Conservation (phyloP, 2,113 vertebrate genomes). For the Mobula hypostoma region DNA sequence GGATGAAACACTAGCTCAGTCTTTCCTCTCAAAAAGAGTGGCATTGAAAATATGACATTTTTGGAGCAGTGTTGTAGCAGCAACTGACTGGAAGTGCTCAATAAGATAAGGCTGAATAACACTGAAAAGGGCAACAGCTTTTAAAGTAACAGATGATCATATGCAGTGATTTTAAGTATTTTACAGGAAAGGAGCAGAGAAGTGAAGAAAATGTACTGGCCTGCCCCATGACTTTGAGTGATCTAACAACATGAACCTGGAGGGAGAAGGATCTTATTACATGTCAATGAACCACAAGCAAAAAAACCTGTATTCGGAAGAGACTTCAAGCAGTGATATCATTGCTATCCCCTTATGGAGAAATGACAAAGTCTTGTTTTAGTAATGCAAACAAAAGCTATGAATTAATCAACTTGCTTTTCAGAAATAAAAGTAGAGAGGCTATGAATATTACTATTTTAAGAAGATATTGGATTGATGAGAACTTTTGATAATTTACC, state of each 20-base stretch:
- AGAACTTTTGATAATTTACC: conserved; percentile 19
- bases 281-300: background rate
- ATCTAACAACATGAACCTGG: background rate
- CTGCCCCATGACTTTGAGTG: background rate
- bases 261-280: background rate
- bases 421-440: background rate
- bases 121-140: background rate
- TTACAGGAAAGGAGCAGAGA: background rate
- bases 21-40: background rate
- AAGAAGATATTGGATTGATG: background rate
- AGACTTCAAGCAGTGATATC: conserved; percentile 1
- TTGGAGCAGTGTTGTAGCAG: background rate
- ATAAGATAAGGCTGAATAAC: background rate
- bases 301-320: background rate
- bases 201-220: background rate
- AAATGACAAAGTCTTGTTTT: background rate
- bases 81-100: background rate
- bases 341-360: background rate
- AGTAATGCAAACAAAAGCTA: background rate
- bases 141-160: background rate
- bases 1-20: background rate
- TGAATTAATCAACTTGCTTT: background rate
- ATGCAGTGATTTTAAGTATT: background rate
- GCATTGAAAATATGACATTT: background rate
- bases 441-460: background rate